These are phyloP conservation scores for Chunga burmeisteri DNA, from an alignment of 2,113 vertebrate genomes.

Conservation along the genomic window DNA sequence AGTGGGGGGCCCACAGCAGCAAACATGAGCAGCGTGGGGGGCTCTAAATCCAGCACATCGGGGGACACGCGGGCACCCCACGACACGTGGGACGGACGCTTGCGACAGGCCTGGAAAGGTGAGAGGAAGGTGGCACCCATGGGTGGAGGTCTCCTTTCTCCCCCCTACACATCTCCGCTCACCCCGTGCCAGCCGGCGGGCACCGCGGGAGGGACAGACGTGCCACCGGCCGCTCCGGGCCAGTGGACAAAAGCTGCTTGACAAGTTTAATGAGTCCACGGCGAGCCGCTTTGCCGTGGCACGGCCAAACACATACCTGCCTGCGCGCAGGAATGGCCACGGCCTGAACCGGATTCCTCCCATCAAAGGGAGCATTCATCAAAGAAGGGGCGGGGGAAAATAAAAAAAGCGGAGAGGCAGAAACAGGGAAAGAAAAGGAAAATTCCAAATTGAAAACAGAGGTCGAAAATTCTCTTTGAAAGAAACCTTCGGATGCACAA, in stretches of 20 bases:
- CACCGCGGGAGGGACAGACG: fast-evolving
- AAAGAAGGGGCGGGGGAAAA: fast-evolving
- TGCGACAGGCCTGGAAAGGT: neutral
- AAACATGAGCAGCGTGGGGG: neutral
- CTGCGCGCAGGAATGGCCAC: neutral
- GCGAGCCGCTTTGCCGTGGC: fast-evolving
- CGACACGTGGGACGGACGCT: fast-evolving
- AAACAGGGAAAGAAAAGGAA: neutral
- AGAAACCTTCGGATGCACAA: fast-evolving
- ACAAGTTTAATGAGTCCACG: neutral
- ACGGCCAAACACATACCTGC: neutral
- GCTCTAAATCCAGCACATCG: fast-evolving
- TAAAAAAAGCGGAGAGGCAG: neutral
- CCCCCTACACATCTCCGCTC: fast-evolving
- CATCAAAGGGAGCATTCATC: neutral
- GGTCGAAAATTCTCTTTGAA: neutral
- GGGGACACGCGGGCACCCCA: neutral
- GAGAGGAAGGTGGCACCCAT: neutral
- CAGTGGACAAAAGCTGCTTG: neutral
- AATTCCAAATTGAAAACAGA: neutral
- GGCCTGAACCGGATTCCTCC: neutral
- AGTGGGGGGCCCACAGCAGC: fast-evolving
- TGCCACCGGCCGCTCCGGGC: fast-evolving
- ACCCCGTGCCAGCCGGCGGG: fast-evolving
- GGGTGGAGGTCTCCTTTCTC: neutral